These are phyloP conservation scores for Phoxinus dragarum DNA, from an alignment of 2,797 vertebrate genomes.

Conservation along the genomic window DNA sequence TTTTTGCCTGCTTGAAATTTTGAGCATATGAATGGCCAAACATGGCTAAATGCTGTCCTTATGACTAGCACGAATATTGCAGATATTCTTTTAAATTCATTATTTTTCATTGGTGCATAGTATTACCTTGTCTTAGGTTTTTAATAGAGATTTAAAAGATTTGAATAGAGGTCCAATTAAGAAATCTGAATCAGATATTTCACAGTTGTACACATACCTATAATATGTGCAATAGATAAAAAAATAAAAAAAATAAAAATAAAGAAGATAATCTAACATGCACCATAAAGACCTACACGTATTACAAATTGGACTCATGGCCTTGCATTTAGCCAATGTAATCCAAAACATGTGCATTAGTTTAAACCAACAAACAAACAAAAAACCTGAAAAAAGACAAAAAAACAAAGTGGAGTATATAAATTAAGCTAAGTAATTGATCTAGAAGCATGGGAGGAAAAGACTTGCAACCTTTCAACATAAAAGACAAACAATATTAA, in stretches of 20 bases:
- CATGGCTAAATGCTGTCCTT: not conserved
- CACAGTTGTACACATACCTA: not conserved
- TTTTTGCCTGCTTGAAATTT: too few relatives aligned
- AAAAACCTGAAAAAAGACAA: not conserved
- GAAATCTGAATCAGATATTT: not conserved
- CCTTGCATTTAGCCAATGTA: not conserved
- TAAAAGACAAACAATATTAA: not conserved
- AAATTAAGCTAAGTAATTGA: not conserved
- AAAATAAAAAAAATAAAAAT: too few relatives aligned
- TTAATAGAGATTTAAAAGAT: not conserved
- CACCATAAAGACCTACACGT: not conserved
- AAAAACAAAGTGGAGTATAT: not conserved
- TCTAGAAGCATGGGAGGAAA: not conserved
- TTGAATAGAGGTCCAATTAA: not conserved
- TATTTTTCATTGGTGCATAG: not conserved
- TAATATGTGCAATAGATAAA: not conserved
- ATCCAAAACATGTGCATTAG: not conserved
- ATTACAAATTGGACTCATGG: not conserved
- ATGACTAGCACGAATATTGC: not conserved
- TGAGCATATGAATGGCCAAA: not conserved
- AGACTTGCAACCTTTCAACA: not conserved
- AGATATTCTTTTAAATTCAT: not conserved
- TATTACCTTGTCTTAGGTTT: not conserved
- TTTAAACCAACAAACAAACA: not conserved
- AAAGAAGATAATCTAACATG: not conserved